Evolutionary conservation across 2,113 vertebrate genomes (phyloP).

Genomic region (Lepus europaeus): DNA sequence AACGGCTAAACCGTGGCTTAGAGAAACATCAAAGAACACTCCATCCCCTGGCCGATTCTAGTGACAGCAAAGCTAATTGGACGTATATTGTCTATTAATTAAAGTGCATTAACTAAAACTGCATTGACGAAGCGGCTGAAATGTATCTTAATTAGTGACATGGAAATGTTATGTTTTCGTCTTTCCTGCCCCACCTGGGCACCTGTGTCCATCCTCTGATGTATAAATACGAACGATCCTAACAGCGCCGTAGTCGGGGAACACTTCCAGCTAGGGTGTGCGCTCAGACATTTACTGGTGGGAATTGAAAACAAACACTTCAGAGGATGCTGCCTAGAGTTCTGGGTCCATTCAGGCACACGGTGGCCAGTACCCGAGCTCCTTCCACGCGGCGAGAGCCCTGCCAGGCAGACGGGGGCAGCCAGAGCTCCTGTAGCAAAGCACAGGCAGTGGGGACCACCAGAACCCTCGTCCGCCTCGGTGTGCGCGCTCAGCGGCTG

Average conservation of each 20-base stretch:
- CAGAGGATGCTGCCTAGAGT: neutral
- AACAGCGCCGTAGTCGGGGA: rapidly evolving
- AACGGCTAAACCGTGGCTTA: neutral
- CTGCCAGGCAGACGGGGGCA: neutral
- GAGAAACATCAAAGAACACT: neutral
- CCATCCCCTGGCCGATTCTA: rapidly evolving
- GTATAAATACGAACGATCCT: neutral
- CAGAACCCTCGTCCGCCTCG: rapidly evolving
- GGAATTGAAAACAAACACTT: neutral
- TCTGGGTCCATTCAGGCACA: rapidly evolving
- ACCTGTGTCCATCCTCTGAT: neutral
- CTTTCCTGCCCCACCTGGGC: neutral
- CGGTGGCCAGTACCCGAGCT: neutral
- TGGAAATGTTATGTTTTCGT: neutral
- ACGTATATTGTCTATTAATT: neutral
- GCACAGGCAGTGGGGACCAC: neutral
- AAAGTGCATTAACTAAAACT: neutral
- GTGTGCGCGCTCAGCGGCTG: rapidly evolving
- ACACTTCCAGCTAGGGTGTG: neutral
- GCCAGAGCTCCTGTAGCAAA: constrained; percentile 6
- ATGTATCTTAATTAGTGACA: neutral
- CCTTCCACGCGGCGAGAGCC: neutral
- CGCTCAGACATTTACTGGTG: neutral
- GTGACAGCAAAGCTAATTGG: neutral
- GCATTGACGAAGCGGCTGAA: neutral